These are phyloP conservation scores for Dicycla oo DNA, from an alignment of 2,888 invertebrate genomes.

Conservation along the genomic window DNA sequence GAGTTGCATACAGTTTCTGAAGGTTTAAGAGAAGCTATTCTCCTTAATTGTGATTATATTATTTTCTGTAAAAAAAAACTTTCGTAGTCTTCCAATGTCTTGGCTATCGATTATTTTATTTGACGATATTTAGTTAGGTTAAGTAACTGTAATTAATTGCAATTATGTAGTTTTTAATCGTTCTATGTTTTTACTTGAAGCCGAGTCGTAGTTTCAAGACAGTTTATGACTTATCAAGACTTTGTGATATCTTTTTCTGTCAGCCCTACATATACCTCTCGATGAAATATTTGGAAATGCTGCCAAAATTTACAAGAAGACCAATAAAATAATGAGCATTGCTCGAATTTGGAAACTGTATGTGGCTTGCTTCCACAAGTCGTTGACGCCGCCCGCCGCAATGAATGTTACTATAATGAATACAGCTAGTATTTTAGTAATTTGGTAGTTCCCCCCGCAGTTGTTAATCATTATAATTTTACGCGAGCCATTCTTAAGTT, in stretches of 20 bases:
- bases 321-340: neutral
- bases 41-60: constrained; percentile 29
- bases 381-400: constrained; percentile 44
- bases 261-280: neutral
- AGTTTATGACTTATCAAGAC: constrained; percentile 8
- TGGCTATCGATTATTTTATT: constrained; percentile 31
- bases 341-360: constrained; percentile 55
- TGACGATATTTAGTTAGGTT: constrained; percentile 33
- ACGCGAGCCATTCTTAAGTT: constrained; percentile 47
- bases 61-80: constrained; percentile 27
- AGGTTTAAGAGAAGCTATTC: constrained; percentile 4
- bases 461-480: constrained; percentile 64
- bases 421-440: constrained; percentile 71
- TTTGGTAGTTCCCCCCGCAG: constrained; percentile 71
- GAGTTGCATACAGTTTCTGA: constrained; percentile 66
- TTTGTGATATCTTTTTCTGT: constrained; percentile 43
- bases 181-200: constrained; percentile 18
- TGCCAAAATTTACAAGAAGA: constrained; percentile 23
- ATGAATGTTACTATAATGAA: constrained; percentile 61
- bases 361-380: constrained; percentile 47
- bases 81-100: constrained; percentile 56
- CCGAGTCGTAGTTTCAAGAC: constrained; percentile 12
- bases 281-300: neutral
- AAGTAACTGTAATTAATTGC: constrained; percentile 38
- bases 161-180: constrained; percentile 51